Percentiles rank a stretch among this genome's conserved stretches.
phyloP scores from a whole-genome alignment of 2,113 vertebrate species.

The Pachypanchax playfairii region DNA sequence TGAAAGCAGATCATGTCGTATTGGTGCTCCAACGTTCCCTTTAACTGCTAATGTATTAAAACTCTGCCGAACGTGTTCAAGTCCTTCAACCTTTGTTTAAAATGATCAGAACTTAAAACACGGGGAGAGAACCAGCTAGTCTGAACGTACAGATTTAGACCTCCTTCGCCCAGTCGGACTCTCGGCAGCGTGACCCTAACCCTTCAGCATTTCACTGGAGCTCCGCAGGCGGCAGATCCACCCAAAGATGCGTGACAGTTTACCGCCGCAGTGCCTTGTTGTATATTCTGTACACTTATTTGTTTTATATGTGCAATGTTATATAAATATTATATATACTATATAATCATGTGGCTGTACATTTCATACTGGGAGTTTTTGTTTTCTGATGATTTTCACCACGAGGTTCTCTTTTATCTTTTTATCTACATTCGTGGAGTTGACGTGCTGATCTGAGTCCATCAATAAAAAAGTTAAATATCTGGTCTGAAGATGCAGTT shows the following conservation, averaged over 20 bases:
- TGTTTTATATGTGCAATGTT: constrained; percentile 75
- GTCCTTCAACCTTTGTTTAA: too few species aligned
- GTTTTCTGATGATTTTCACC: constrained; percentile 45
- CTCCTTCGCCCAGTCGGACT: neutral
- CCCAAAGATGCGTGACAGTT: constrained; percentile 63
- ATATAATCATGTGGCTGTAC: constrained; percentile 75
- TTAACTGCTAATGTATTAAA: constrained; percentile 21
- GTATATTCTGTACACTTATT: constrained; percentile 68
- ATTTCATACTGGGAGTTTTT: constrained; percentile 68
- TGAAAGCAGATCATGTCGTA: too few species aligned
- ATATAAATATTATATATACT: constrained; percentile 53
- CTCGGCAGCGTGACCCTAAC: constrained; percentile 37
- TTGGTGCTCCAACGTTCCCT: constrained; percentile 41
- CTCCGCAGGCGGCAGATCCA: constrained; percentile 91
- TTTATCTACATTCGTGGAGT: constrained; percentile 49
- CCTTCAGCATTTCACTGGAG: constrained; percentile 73
- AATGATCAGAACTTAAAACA: too few species aligned
- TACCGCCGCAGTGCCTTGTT: constrained; percentile 71
- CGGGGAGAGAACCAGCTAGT: too few species aligned
- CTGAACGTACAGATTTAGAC: too few species aligned
- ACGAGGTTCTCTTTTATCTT: constrained; percentile 16
- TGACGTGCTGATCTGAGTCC: constrained; percentile 49
- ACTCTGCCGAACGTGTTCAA: neutral
- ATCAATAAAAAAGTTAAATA: too few species aligned
- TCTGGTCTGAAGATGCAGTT: constrained; percentile 41